Percentiles rank a stretch among this genome's conserved stretches.
Conservation (phyloP, 2,888 invertebrate genomes). For the Lepidochitona cinerea region DNA sequence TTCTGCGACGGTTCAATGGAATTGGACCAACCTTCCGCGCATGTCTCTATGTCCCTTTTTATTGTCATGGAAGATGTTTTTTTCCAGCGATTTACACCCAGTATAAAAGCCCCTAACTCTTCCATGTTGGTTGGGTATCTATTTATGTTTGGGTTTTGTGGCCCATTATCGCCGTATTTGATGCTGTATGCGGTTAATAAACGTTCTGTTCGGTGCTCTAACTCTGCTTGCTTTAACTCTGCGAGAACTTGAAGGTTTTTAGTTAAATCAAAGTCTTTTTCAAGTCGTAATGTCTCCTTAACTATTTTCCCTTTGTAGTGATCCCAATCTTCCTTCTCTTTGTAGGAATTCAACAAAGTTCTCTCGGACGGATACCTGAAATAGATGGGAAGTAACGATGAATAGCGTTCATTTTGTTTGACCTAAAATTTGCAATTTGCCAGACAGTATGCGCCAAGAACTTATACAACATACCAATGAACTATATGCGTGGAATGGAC, state of each 20-base stretch:
- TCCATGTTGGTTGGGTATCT: not conserved
- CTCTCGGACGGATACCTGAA: slow-evolving; percentile 46
- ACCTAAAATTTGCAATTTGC: not conserved
- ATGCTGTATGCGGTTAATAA: not conserved
- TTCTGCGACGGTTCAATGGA: too few species aligned
- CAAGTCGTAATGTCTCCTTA: not conserved
- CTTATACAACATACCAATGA: too few species aligned
- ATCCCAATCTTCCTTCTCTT: slow-evolving; percentile 43
- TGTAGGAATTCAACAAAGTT: slow-evolving; percentile 42
- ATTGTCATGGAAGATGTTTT: too few species aligned
- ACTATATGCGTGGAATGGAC: too few species aligned
- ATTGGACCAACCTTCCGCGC: too few species aligned
- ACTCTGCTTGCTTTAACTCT: not conserved
- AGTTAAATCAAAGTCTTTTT: not conserved
- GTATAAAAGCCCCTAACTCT: not conserved
- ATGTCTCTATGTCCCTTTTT: too few species aligned
- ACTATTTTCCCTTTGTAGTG: slow-evolving; percentile 36
- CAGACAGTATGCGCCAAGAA: too few species aligned
- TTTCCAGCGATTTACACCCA: not conserved
- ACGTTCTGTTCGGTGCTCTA: not conserved
- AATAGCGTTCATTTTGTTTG: not conserved
- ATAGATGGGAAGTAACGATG: not conserved
- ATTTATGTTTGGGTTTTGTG: too few species aligned
- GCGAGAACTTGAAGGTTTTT: too few species aligned
- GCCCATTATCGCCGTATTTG: not conserved